Base-by-base conservation (phyloP, 2,113 vertebrate genomes). In the Pseudorectes ferrugineus region DNA sequence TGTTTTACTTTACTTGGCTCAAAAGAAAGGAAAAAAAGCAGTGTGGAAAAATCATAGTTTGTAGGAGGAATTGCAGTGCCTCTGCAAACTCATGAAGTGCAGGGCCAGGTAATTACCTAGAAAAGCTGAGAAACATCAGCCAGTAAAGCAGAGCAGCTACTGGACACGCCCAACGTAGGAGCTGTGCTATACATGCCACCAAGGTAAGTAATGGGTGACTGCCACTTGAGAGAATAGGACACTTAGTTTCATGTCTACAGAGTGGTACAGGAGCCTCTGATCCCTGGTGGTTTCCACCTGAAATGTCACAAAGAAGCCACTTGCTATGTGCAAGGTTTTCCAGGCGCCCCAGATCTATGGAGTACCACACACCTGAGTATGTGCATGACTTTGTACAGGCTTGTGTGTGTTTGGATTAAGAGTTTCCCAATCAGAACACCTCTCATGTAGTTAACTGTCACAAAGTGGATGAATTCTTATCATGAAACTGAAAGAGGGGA, bases 1-100 rank as follows among this genome's bases (percentile, higher is more conserved):
- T 76, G 85, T 92, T 88, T 70, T 76, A 92, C 89, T 96, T 93
- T 96, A 36, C 49, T 95, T 96, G 91, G 91, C 91, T 85, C 42
- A 54, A 76, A 79, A 83, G 71, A 85, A 76, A 88, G 89, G 93
- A 55, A 88, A 83, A 85, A 94, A 88, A 57, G 10, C 72, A 45
- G 25, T 52, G n/a, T 80, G 86, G 91, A 92, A 93, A 90, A 88
- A 52, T 52, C 36, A 18, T 6, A 45, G 54, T 9, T 73, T 0
- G 0, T 45, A 79, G 57, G 45, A 83, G 67, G 40, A 83, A 73
- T 61, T 83, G 54, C 1, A 2, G 45, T 85, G 57, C 45, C 48
- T 68, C 67, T 79, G 52, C 45, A 75, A 71, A 61, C 23, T 33
- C 49, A 6, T 11, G n/a, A 88, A 61, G 23, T 68, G 23, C 6